Evolutionary conservation across 1,140 invertebrate species (phyloP), one percentile per base, ranked within the genome.

Genomic region (Brachionus rubens): DNA sequence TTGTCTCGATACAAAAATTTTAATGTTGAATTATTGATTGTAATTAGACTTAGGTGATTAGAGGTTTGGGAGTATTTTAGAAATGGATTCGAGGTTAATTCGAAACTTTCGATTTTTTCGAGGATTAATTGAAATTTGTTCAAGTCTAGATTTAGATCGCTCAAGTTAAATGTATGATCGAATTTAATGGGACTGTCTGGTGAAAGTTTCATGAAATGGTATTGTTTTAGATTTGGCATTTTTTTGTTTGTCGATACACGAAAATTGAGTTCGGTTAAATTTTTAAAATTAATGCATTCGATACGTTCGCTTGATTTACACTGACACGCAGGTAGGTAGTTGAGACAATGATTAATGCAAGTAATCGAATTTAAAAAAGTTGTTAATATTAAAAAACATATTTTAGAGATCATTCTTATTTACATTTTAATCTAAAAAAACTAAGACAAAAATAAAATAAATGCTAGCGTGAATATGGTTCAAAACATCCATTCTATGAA

Each of bases 211-310:
- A 65, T 43, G 9, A 24, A 24, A 36, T 43, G 24, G 19, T 65
- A 65, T 24, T 65, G 59, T 43, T 65, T 65, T 41, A 65, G 24
- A 46, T 65, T 65, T 6, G 59, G 41, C 59, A 65, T 65, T 43
- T 43, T 41, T 65, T 46, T 65, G 9, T 28, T 65, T 10, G 41
- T 21, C 43, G 59, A 19, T n/a, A n/a, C 5, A 14, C 3, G 41
- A 24, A 65, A 65, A 24, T 65, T 26, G 12, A 65, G 12, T 2
- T 43, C n/a, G 7, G 26, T 28, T 5, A 65, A 65, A 12, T n/a
- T 65, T 9, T 41, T 41, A 43, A 65, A 65, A 43, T 65, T 65
- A 10, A 36, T 43, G n/a, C 59, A 65, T 41, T 65, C 59, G 21
- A 65, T 65, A 2, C 40, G 33, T 9, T 65, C 59, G 30, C 59